A percentile compares a stretch with the other conserved stretches of the same genome.
These are phyloP conservation scores for Erynnis tages DNA, from an alignment of 2,888 invertebrate genomes.

Conservation along the genomic window DNA sequence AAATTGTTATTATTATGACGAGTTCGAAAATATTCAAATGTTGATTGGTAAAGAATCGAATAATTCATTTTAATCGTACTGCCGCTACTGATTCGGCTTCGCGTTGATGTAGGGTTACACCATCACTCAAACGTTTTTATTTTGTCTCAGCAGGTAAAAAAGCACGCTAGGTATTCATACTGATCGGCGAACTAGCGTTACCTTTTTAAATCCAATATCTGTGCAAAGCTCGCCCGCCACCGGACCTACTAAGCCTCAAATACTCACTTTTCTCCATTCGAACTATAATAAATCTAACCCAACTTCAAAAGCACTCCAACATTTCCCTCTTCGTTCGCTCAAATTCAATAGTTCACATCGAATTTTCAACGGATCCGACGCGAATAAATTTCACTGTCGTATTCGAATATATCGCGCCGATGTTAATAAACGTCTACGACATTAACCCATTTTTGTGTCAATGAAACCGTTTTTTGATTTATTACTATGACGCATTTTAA, in stretches of 20 bases:
- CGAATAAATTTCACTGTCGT: slow-evolving; percentile 2
- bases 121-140: no score
- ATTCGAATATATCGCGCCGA: neutral
- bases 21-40: no score
- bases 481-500: neutral
- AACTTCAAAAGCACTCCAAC: slow-evolving; percentile 7
- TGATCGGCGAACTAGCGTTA: no score
- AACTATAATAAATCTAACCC: slow-evolving; percentile 28
- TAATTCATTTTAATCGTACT: no score
- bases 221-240: no score
- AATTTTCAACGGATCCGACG: slow-evolving; percentile 1
- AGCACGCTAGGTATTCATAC: no score
- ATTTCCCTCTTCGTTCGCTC: neutral
- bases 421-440: neutral
- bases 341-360: slow-evolving; percentile 1
- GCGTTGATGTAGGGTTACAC: no score
- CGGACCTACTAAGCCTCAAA: neutral
- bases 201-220: no score
- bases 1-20: no score
- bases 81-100: no score
- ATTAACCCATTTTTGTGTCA: slow-evolving; percentile 7
- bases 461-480: neutral
- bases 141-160: no score
- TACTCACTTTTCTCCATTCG: neutral
- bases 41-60: no score